Percentiles rank a stretch among this genome's conserved stretches.
phyloP scores from a whole-genome alignment of 2,888 invertebrate genomes.

The Xiphydria camelus region DNA sequence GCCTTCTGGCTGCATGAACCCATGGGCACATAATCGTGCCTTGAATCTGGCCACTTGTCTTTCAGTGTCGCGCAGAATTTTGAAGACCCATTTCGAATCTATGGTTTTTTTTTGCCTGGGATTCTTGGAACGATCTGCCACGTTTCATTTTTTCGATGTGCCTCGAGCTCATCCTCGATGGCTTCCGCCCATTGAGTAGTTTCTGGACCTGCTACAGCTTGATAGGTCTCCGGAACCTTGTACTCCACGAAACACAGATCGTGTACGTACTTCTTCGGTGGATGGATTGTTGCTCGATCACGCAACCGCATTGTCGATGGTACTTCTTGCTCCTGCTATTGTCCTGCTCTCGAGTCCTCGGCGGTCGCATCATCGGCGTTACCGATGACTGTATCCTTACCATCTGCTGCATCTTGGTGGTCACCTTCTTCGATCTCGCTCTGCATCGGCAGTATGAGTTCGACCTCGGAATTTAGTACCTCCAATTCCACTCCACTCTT shows the following conservation, averaged over 20 bases:
- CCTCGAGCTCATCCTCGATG: neutral
- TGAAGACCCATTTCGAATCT: neutral
- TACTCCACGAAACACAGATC: slow-evolving; percentile 6
- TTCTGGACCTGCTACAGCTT: neutral
- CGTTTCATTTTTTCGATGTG: neutral
- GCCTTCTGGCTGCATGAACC: neutral
- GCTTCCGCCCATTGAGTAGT: neutral
- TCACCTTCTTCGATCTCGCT: slow-evolving; percentile 10
- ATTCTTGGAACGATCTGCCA: neutral
- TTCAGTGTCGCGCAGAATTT: neutral
- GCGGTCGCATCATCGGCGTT: slow-evolving; percentile 7
- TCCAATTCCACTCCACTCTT: neutral
- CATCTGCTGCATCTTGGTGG: neutral
- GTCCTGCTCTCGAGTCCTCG: slow-evolving; percentile 6
- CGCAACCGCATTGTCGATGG: neutral
- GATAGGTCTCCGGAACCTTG: slow-evolving; percentile 3
- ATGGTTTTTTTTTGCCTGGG: neutral
- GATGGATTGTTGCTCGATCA: neutral
- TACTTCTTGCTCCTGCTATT: neutral
- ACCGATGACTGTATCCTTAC: neutral
- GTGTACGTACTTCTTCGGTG: slow-evolving; percentile 1
- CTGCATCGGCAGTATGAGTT: slow-evolving; percentile 4
- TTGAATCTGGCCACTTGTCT: neutral
- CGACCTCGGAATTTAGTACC: neutral
- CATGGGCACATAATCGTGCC: neutral